These are phyloP conservation scores for Acanthoscelides obtectus DNA, from an alignment of 2,888 invertebrate genomes.

Conservation along the genomic window DNA sequence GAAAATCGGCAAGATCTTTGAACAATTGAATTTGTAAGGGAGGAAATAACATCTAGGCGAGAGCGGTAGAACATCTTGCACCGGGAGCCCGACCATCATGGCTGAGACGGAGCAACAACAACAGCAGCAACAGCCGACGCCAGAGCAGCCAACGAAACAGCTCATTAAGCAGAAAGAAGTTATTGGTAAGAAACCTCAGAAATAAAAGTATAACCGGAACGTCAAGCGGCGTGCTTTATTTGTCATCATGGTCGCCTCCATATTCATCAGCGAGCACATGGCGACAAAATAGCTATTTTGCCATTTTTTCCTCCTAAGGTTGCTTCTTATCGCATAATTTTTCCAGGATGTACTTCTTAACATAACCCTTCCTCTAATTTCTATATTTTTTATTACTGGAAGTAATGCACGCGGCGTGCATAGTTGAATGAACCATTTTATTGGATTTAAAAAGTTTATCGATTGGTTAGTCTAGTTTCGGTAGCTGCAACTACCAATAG, in stretches of 20 bases:
- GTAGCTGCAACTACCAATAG: neutral
- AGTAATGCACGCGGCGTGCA: neutral
- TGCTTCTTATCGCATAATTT: neutral
- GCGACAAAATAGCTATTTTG: constrained; percentile 14
- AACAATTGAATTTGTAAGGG: constrained; percentile 55
- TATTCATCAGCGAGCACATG: constrained; percentile 42
- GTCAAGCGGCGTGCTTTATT: constrained; percentile 22
- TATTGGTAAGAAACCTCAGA: constrained; percentile 65
- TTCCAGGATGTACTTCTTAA: neutral
- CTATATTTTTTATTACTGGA: neutral
- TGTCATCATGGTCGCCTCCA: constrained; percentile 39
- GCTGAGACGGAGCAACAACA: constrained; percentile 87
- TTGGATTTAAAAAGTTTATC: neutral
- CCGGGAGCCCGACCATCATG: constrained; percentile 64
- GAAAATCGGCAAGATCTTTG: constrained; percentile 42
- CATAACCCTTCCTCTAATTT: neutral
- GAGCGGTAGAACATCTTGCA: constrained; percentile 73
- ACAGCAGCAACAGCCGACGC: constrained; percentile 41
- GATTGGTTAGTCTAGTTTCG: neutral
- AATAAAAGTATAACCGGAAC: constrained; percentile 8
- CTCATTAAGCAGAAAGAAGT: constrained; percentile 78
- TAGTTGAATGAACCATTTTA: neutral
- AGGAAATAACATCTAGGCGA: constrained; percentile 68
- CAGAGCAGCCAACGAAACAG: constrained; percentile 50
- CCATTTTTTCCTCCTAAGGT: neutral